These are phyloP conservation scores for Tachina lurida DNA, from an alignment of 2,888 invertebrate species.

Conservation along the genomic window DNA sequence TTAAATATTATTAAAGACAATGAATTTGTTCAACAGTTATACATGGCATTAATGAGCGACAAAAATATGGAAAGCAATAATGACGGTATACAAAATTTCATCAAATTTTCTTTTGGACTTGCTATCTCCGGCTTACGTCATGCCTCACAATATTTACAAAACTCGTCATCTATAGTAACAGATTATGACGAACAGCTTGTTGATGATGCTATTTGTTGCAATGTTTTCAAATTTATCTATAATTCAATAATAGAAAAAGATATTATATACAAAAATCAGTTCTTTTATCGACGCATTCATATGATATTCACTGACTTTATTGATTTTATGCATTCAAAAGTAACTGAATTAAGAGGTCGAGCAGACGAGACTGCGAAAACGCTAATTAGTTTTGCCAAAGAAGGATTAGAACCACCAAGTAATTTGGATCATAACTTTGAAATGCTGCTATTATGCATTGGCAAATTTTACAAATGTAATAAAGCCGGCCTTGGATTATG, in stretches of 20 bases:
- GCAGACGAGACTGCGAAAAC: conserved; percentile 95
- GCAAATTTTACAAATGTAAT: conserved; percentile 90
- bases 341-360: conserved; percentile 90
- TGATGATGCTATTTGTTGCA: conserved; percentile 90
- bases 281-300: conserved; percentile 92
- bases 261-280: conserved; percentile 89
- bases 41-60: conserved; percentile 83
- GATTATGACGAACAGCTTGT: conserved; percentile 92
- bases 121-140: conserved; percentile 86
- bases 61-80: conserved; percentile 74
- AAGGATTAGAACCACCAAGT: conserved; percentile 89
- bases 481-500: conserved; percentile 87
- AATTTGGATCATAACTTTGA: conserved; percentile 92
- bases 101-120: conserved; percentile 88
- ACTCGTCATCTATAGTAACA: conserved; percentile 83
- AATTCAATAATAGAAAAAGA: conserved; percentile 88
- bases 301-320: conserved; percentile 95
- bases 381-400: conserved; percentile 88
- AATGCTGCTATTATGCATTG: conserved; percentile 90
- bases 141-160: conserved; percentile 84
- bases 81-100: conserved; percentile 83
- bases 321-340: conserved; percentile 94
- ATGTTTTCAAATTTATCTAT: conserved; percentile 91
- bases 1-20: conserved; percentile 87
- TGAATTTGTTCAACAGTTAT: conserved; percentile 84